Evolutionary conservation across 2,797 vertebrate genomes (phyloP).

Genomic region (Acropternis orthonyx): DNA sequence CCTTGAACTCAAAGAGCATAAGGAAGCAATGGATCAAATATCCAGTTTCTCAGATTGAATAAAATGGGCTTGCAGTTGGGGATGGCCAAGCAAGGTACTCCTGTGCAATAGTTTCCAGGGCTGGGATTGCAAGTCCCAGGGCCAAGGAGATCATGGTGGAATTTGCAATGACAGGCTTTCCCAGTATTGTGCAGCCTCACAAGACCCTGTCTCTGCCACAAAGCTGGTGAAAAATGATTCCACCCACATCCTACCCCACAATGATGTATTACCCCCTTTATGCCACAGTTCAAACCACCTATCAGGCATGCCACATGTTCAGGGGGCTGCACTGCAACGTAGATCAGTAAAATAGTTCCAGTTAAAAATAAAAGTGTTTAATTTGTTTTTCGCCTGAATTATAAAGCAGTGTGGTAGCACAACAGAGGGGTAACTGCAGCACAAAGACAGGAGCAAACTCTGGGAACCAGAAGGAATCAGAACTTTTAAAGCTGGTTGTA

Average conservation of each 20-base stretch:
- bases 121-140: background rate
- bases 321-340: background rate
- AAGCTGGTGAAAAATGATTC: background rate
- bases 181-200: background rate
- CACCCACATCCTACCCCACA: background rate
- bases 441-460: background rate
- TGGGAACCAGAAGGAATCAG: background rate
- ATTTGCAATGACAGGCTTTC: background rate
- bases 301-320: background rate
- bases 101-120: background rate
- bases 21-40: background rate
- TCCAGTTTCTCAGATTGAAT: background rate
- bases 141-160: background rate
- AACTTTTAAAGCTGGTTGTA: background rate
- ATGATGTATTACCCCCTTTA: background rate
- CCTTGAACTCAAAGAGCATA: background rate
- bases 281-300: background rate
- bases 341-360: background rate
- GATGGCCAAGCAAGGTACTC: background rate
- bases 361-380: background rate
- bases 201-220: rapidly evolving
- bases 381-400: background rate
- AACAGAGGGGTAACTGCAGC: background rate
- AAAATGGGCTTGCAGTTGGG: background rate
- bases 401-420: background rate